A percentile compares a stretch with the other conserved stretches of the same genome.
phyloP scores from a whole-genome alignment of 2,113 vertebrate species.

The Ellobius talpinus region DNA sequence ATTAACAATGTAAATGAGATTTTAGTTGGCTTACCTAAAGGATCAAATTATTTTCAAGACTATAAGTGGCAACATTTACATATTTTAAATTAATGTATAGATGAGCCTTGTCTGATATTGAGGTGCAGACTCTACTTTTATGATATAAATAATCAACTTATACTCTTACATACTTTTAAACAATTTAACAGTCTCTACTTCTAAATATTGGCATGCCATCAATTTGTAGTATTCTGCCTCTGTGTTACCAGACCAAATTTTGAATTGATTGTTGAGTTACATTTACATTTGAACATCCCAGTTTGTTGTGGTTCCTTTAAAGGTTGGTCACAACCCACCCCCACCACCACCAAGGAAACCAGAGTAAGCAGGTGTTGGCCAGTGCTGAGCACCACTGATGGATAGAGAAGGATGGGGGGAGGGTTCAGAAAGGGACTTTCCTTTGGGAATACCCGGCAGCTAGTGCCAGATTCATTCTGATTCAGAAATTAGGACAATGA shows the following conservation, averaged over 20 bases:
- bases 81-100: slow-evolving; percentile 60
- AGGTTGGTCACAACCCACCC: slow-evolving; percentile 9
- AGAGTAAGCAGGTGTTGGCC: slow-evolving; percentile 59
- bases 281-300: neutral
- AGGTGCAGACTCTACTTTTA: neutral
- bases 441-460: slow-evolving; percentile 74
- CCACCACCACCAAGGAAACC: neutral
- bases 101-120: slow-evolving; percentile 26
- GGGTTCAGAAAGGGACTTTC: slow-evolving; percentile 73
- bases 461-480: slow-evolving; percentile 63
- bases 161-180: slow-evolving; percentile 35
- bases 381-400: slow-evolving; percentile 3
- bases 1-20: slow-evolving; percentile 60
- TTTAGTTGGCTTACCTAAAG: slow-evolving; percentile 31
- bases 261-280: neutral
- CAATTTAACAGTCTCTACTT: slow-evolving; percentile 41
- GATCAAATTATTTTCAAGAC: slow-evolving; percentile 67
- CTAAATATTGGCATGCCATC: slow-evolving; percentile 15
- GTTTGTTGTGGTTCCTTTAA: neutral
- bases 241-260: neutral
- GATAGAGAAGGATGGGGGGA: neutral
- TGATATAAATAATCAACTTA: slow-evolving; percentile 19
- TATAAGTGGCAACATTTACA: slow-evolving; percentile 59
- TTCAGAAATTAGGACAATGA: slow-evolving; percentile 60
- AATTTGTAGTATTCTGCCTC: neutral